Conservation (phyloP, 2,113 vertebrate genomes). For the Pangasianodon hypophthalmus region DNA sequence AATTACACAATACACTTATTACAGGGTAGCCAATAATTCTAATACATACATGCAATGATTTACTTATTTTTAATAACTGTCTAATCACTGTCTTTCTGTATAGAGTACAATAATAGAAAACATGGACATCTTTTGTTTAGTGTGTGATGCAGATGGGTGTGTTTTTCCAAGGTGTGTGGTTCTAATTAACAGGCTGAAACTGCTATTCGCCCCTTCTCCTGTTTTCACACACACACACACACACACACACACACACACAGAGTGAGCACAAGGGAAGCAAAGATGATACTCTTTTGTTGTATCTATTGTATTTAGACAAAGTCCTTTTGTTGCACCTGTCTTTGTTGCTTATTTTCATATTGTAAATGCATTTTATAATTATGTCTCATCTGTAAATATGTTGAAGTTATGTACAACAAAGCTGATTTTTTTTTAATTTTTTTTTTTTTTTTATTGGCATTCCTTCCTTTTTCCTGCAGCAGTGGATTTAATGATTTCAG, state of each 20-base stretch:
- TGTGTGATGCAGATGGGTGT: slow-evolving; percentile 1
- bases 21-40: background rate
- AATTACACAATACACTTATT: background rate
- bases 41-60: background rate
- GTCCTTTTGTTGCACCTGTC: slow-evolving; percentile 13
- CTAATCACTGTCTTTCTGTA: background rate
- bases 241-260: background rate
- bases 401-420: slow-evolving; percentile 36
- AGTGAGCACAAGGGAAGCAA: background rate
- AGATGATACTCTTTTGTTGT: background rate
- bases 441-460: slow-evolving; percentile 41
- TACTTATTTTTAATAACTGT: background rate
- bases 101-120: slow-evolving; percentile 17
- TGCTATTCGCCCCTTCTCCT: background rate
- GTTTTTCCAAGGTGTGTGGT: slow-evolving; percentile 6
- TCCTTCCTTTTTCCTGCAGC: slow-evolving; percentile 61
- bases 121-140: background rate
- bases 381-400: background rate
- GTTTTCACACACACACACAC: background rate
- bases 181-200: slow-evolving; percentile 14
- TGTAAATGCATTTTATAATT: background rate
- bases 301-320: background rate
- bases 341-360: background rate
- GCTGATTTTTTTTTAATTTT: slow-evolving; percentile 19
- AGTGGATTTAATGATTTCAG: slow-evolving; percentile 57